These are phyloP conservation scores for Smittia sp. DNA, from an alignment of 2,888 invertebrate genomes.

Conservation along the genomic window DNA sequence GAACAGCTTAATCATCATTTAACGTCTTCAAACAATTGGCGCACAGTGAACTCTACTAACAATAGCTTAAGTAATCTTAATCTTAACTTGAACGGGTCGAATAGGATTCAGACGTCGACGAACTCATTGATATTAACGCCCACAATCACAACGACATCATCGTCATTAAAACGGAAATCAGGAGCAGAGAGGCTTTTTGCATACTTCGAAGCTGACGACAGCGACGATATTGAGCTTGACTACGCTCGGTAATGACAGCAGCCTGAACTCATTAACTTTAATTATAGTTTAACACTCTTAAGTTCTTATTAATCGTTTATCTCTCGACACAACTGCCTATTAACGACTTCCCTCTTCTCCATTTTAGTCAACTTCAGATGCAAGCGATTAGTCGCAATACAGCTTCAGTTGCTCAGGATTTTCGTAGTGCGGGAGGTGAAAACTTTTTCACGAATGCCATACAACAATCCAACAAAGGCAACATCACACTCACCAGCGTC, in stretches of 20 bases:
- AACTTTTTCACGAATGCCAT: conserved; percentile 1
- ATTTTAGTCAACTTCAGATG: conserved; percentile 53
- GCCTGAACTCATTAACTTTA: conserved; percentile 27
- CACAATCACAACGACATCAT: conserved; percentile 47
- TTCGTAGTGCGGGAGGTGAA: conserved; percentile 64
- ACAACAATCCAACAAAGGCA: conserved; percentile 10
- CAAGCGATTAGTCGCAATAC: conserved; percentile 55
- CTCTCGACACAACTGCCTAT: conserved; percentile 6
- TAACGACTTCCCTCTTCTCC: neutral
- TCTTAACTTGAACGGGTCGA: neutral
- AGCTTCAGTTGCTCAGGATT: conserved; percentile 59
- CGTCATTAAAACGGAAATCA: conserved; percentile 53
- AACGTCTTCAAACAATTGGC: conserved; percentile 39
- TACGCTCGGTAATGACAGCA: conserved; percentile 53
- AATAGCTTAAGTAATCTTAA: conserved; percentile 29
- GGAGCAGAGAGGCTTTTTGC: conserved; percentile 70
- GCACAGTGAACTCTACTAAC: conserved; percentile 26
- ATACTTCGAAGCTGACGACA: conserved; percentile 73
- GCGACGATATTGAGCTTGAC: conserved; percentile 58
- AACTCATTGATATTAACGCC: conserved; percentile 29
- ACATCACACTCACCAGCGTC: conserved; percentile 16
- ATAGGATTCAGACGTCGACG: conserved; percentile 1
- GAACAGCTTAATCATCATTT: conserved; percentile 39
- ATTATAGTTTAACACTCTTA: conserved; percentile 38
- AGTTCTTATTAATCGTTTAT: conserved; percentile 41